Conservation (phyloP, 1,140 invertebrate genomes). For the Lamellibrachia luymesi region DNA sequence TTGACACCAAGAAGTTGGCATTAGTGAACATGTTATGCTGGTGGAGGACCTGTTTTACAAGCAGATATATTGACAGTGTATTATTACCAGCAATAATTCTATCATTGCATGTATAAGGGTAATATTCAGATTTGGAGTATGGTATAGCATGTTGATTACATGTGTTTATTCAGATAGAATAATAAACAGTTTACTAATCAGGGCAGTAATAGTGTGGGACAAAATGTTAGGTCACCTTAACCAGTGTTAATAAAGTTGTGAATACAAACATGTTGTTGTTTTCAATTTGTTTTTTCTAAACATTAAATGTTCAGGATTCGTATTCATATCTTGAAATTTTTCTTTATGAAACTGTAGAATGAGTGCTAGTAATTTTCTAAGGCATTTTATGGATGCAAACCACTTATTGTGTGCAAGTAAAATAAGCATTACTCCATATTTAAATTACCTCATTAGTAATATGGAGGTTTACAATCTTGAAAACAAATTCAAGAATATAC, state of each 20-base stretch:
- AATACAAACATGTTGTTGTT: not conserved
- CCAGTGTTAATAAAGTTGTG: not conserved
- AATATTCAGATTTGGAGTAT: not conserved
- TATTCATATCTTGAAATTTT: too few relatives aligned
- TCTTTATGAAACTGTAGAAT: too few relatives aligned
- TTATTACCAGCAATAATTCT: not conserved
- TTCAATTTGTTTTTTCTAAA: not conserved
- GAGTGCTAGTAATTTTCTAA: too few relatives aligned
- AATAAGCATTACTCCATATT: too few relatives aligned
- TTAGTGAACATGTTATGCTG: not conserved
- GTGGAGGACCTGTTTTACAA: not conserved
- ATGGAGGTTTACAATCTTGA: too few relatives aligned
- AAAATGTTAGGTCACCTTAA: not conserved
- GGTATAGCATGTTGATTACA: not conserved
- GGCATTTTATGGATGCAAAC: too few relatives aligned
- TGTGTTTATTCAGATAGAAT: not conserved
- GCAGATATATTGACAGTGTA: not conserved
- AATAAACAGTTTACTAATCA: not conserved
- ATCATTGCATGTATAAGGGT: not conserved
- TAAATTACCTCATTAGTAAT: too few relatives aligned
- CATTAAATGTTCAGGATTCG: not conserved
- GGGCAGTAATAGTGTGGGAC: not conserved
- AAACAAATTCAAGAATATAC: too few relatives aligned
- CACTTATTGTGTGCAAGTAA: too few relatives aligned
- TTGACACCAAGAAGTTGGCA: not conserved